Conservation (phyloP, 2,113 vertebrate species). For the Dipodomys merriami region DNA sequence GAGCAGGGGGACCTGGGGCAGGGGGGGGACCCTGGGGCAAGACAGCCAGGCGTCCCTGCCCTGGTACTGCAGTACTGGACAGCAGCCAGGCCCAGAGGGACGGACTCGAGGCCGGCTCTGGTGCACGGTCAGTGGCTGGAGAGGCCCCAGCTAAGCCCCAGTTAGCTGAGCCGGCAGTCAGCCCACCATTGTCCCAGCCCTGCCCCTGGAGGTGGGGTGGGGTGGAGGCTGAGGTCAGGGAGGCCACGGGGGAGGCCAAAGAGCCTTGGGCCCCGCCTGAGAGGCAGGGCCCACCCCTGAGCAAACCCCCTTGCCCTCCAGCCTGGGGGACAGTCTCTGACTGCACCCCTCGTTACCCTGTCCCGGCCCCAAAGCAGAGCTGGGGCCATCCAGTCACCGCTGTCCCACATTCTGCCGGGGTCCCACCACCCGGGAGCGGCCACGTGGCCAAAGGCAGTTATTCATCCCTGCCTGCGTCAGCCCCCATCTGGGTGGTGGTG, state of each 20-base stretch:
- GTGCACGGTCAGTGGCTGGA: constrained; percentile 58
- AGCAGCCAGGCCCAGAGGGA: constrained; percentile 73
- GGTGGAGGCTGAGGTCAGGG: constrained; percentile 67
- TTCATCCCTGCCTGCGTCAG: constrained; percentile 67
- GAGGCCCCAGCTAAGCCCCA: background rate
- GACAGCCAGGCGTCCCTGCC: constrained; percentile 45
- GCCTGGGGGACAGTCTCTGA: background rate
- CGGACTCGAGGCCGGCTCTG: constrained; percentile 57
- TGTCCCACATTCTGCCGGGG: background rate
- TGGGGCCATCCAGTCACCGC: background rate
- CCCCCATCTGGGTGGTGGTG: constrained; percentile 73
- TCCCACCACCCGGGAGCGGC: constrained; percentile 44
- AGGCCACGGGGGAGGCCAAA: constrained; percentile 6
- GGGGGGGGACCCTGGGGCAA: constrained; percentile 8
- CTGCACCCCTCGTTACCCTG: background rate
- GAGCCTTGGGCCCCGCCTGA: background rate
- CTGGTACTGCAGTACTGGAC: constrained; percentile 75
- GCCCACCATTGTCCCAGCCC: constrained; percentile 59
- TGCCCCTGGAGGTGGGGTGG: constrained; percentile 1
- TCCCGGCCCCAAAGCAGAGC: background rate
- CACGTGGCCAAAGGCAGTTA: constrained; percentile 69
- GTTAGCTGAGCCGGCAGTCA: background rate
- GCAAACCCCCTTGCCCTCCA: background rate
- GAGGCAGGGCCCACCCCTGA: background rate
- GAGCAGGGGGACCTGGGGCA: constrained; percentile 53